A percentile compares a stretch with the other conserved stretches of the same genome.
Evolutionary conservation across 1,140 invertebrate species (phyloP).

Genomic region (Ericerus pela): DNA sequence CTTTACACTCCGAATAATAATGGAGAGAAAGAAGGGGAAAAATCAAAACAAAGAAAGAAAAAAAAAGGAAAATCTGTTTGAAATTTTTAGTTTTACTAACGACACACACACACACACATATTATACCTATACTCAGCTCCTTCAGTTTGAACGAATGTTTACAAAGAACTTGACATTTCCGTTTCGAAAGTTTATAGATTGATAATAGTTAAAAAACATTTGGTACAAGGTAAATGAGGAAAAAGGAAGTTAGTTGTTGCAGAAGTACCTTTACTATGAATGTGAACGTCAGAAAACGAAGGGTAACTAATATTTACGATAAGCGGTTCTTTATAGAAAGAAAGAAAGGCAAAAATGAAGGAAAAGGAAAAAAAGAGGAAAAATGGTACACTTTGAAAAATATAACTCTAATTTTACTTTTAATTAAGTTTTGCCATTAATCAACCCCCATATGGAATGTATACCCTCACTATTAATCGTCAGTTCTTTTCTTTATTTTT

Average conservation of each 20-base stretch:
- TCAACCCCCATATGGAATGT: constrained; percentile 10
- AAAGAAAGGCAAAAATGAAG: no score
- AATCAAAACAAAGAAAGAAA: no score
- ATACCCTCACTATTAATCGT: constrained; percentile 6
- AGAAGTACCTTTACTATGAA: constrained; percentile 7
- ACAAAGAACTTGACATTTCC: constrained; percentile 10
- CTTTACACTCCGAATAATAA: no score
- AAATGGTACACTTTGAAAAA: constrained; percentile 10
- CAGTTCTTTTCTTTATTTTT: not conserved
- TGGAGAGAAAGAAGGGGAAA: no score
- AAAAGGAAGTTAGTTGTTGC: constrained; percentile 1
- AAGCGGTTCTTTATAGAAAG: no score
- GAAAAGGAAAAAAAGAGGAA: not conserved
- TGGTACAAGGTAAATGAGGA: constrained; percentile 1
- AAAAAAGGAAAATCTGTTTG: no score
- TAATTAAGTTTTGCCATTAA: constrained; percentile 11
- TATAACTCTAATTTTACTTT: constrained; percentile 12
- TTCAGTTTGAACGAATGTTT: constrained; percentile 1
- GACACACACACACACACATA: no score
- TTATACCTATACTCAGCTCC: no score
- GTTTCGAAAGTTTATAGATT: constrained; percentile 2
- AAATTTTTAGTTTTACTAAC: no score
- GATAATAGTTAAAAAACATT: constrained; percentile 8
- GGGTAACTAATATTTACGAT: constrained; percentile 12
- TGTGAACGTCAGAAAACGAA: constrained; percentile 10